A percentile compares a stretch with the other conserved stretches of the same genome.
These are phyloP conservation scores for Myxocyprinus asiaticus DNA, from an alignment of 2,113 vertebrate species.

Conservation along the genomic window DNA sequence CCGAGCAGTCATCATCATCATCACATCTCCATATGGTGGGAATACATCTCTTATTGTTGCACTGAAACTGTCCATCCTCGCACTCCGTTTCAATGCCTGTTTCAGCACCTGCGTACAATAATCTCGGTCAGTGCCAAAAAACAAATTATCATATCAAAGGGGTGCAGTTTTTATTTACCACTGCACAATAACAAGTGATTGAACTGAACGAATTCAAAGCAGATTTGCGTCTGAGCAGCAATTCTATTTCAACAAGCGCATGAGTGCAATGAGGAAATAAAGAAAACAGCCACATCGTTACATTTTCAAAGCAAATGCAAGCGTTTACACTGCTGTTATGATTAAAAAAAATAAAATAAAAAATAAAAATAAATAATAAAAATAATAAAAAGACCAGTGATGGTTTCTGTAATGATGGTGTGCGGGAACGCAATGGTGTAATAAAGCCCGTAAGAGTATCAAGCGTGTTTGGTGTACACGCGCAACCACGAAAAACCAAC, in stretches of 20 bases:
- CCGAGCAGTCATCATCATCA: conserved; percentile 94
- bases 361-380: too few relatives aligned
- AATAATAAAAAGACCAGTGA: not conserved
- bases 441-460: not conserved
- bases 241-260: conserved; percentile 8
- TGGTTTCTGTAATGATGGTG: not conserved
- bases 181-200: not conserved
- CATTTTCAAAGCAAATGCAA: too few relatives aligned
- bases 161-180: not conserved
- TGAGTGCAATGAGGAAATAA: conserved; percentile 6
- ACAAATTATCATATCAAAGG: not conserved
- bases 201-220: too few relatives aligned
- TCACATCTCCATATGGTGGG: conserved; percentile 95
- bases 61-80: conserved; percentile 92
- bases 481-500: not conserved
- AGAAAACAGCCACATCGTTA: too few relatives aligned
- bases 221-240: not conserved
- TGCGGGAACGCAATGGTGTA: not conserved
- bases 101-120: conserved; percentile 1
- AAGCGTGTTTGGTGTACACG: conserved; percentile 15
- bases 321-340: not conserved
- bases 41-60: conserved; percentile 91
- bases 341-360: too few relatives aligned
- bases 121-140: too few relatives aligned
- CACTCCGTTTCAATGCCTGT: conserved; percentile 80